Evolutionary conservation across 2,888 invertebrate genomes (phyloP), one percentile per base, ranked within the genome.

Genomic region (Ormyrus labotus): DNA sequence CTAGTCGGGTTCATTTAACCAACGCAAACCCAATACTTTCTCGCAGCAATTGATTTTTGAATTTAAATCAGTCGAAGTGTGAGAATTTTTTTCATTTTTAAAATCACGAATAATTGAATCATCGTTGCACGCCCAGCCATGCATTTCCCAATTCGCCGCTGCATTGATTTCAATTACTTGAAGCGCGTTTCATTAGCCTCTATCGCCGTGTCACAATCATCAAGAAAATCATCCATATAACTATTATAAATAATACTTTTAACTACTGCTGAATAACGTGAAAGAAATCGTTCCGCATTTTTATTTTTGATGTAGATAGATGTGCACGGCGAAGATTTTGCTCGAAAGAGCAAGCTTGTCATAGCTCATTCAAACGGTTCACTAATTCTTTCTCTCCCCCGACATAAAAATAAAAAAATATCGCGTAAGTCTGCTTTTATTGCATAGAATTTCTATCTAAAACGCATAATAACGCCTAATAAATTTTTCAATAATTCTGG

Each of bases 331-430:
- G 82, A 83, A 0, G 81, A 81, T 0, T 80, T 78, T 0, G 86
- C 85, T 7, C 85, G 83, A 51, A 86, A 86, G 2, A 85, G 76
- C 78, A 86, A 74, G 0, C 84, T 84, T 0, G 84, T 83, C 86
- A 87, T 86, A 45, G 61, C 74, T 60, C 84, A 87, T 6, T 45
- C 34, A 0, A 47, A 47, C 0, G 80, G 71, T 1, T 48, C 10
- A n/a, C 53, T 5, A 0, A 19, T 51, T 19, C 80, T 13, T 50
- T 75, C 61, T n/a, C 34, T 5, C 0, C 71, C 63, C 1, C 75
- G 75, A 45, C 61, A 80, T 4, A 75, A 50, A 65, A 75, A 80
- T n/a, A 78, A 34, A 19, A 57, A 78, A 58, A 78, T 73, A 10
- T 78, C 72, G 0, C 6, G 6, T 8, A 78, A 68, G 10, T 78